phyloP scores from a whole-genome alignment of 2,888 invertebrate species.

The Trisateles emortualis region DNA sequence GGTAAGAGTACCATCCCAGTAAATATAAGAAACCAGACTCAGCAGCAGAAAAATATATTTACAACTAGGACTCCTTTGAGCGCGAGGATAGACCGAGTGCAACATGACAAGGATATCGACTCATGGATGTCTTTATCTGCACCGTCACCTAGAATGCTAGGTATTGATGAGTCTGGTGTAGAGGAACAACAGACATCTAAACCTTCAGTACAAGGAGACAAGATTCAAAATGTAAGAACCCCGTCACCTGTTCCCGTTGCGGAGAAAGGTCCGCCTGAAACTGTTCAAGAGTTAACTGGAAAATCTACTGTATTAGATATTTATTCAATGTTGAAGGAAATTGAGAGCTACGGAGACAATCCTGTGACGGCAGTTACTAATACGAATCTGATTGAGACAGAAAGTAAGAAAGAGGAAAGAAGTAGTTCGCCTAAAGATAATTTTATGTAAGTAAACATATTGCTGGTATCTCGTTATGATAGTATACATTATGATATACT shows the following conservation, averaged over 20 bases:
- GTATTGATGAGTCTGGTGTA: slow-evolving; percentile 52
- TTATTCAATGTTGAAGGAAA: slow-evolving; percentile 84
- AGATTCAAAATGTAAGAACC: slow-evolving; percentile 26
- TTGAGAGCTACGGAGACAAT: slow-evolving; percentile 79
- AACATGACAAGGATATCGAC: slow-evolving; percentile 80
- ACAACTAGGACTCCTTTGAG: slow-evolving; percentile 67
- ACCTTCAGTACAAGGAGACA: slow-evolving; percentile 27
- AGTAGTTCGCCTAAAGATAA: slow-evolving; percentile 72
- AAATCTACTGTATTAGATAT: slow-evolving; percentile 81
- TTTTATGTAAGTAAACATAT: slow-evolving; percentile 75
- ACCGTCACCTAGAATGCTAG: slow-evolving; percentile 70
- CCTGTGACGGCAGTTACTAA: slow-evolving; percentile 64
- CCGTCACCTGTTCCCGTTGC: slow-evolving; percentile 13
- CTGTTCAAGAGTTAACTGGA: slow-evolving; percentile 62
- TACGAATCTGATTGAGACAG: slow-evolving; percentile 47
- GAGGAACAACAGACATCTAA: slow-evolving; percentile 35
- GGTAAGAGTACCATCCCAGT: slow-evolving; percentile 53
- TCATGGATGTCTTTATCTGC: slow-evolving; percentile 83
- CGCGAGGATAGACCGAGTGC: slow-evolving; percentile 75
- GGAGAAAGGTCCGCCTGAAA: slow-evolving; percentile 46
- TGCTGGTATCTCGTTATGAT: no score
- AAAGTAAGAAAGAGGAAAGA: slow-evolving; percentile 59
- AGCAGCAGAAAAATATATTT: slow-evolving; percentile 68
- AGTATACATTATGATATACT: no score
- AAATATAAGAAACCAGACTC: slow-evolving; percentile 62